These are phyloP conservation scores for Oncorhynchus keta DNA, from an alignment of 2,113 vertebrate species.

Conservation along the genomic window DNA sequence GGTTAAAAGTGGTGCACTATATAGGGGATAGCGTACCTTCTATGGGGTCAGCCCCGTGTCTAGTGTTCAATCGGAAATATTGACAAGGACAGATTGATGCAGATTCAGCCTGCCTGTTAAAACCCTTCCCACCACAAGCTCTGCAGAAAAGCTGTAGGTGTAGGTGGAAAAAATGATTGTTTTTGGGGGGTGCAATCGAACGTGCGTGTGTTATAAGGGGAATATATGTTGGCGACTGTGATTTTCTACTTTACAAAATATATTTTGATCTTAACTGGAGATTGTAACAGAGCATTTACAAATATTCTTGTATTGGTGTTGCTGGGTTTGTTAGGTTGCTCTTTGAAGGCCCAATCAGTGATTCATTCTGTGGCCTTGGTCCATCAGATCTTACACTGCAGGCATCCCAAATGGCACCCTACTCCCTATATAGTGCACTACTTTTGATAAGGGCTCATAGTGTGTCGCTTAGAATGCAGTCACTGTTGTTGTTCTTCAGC, in stretches of 20 bases:
- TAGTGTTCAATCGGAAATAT: constrained; percentile 27
- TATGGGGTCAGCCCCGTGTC: neutral
- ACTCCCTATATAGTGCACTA: no score
- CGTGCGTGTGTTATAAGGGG: no score
- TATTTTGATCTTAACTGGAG: neutral
- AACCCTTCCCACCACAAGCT: neutral
- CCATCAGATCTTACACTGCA: neutral
- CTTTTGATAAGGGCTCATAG: no score
- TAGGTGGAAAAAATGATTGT: no score
- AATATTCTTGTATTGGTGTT: neutral
- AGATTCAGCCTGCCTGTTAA: constrained; percentile 3
- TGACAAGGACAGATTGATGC: constrained; percentile 13
- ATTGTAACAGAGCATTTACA: neutral
- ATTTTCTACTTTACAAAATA: neutral
- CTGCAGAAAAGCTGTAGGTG: neutral
- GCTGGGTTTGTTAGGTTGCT: neutral
- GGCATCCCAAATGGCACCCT: no score
- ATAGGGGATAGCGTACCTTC: neutral
- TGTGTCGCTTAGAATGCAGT: neutral
- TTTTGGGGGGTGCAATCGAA: no score
- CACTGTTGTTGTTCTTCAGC: neutral
- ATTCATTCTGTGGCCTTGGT: constrained; percentile 1
- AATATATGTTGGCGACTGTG: no score
- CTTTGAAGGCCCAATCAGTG: neutral
- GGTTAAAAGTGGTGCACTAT: no score